Evolutionary conservation across 2,797 vertebrate species (phyloP), one percentile per base, ranked within the genome.

Genomic region (Thalassophryne amazonica): DNA sequence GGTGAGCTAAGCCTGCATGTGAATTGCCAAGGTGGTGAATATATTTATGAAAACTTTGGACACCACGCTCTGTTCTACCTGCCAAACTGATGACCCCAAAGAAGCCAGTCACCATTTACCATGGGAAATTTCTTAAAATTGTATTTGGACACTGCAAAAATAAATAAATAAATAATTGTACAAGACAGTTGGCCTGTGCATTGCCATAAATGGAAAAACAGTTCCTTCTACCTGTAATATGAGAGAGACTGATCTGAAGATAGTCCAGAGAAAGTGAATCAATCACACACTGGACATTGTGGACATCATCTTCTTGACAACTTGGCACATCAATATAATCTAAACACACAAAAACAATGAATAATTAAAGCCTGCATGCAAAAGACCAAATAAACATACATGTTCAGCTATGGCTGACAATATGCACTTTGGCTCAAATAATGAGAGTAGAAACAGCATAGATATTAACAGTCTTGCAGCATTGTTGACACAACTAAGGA

Each of bases 181-280:
- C n/a, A n/a, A n/a, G n/a, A n/a, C n/a, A n/a, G n/a, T n/a, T n/a
- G n/a, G n/a, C n/a, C n/a, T n/a, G n/a, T n/a, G n/a, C n/a, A 10
- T 4, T 40, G 5, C 16, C 13, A 25, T 19, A n/a, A 27, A 19
- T 39, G 1, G 17, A 37, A 23, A 4, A n/a, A n/a, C n/a, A 37
- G 19, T 31, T 50, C 17, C 81, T 37, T 25, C 7, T 70, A 98
- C 96, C 97, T 72, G 94, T 96, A 69, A 99, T 98, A 69, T 99
- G 97, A 0, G 96, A 98, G 69, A 99, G 90, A 79, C 96, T 98
- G 87, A 99, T 94, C 79, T 99, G 96, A 66, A 99, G 90, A 69
- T 97, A 99, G 87, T 99, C 97, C 87, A 99, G 49, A 17, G 97
- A 96, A 60, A 99, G 76, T 2, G 96, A 99, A 84, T 99, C 97